Evolutionary conservation across 2,888 invertebrate species (phyloP).

Genomic region (Endomychus coccineus): DNA sequence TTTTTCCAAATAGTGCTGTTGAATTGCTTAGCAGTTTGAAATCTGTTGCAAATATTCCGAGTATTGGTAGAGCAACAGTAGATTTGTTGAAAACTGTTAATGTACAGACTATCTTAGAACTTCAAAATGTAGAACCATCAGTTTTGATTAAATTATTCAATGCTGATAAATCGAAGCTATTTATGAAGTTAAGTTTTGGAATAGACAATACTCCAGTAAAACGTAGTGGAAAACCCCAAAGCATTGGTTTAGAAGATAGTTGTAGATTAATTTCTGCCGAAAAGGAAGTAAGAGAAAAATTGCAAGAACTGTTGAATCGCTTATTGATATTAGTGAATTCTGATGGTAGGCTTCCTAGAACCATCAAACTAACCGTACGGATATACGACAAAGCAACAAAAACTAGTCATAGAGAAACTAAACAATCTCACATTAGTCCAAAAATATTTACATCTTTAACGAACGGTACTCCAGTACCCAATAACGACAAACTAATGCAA

Average conservation of each 20-base stretch:
- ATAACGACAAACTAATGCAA: constrained; percentile 58
- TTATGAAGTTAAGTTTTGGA: constrained; percentile 67
- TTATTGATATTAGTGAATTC: constrained; percentile 64
- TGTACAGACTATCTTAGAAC: constrained; percentile 58
- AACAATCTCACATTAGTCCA: constrained; percentile 65
- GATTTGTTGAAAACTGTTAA: constrained; percentile 58
- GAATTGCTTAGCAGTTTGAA: constrained; percentile 59
- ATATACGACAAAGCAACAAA: constrained; percentile 62
- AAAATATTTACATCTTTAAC: constrained; percentile 49
- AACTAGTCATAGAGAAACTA: constrained; percentile 64
- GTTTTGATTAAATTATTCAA: constrained; percentile 53
- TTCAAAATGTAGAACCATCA: constrained; percentile 56
- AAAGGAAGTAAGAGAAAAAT: constrained; percentile 66
- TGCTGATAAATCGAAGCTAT: constrained; percentile 58
- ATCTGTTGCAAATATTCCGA: constrained; percentile 60
- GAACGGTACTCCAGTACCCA: constrained; percentile 40
- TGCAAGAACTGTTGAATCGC: constrained; percentile 60
- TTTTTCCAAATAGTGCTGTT: constrained; percentile 62
- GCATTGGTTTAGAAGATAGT: constrained; percentile 73
- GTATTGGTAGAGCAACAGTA: constrained; percentile 66
- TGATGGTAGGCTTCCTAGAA: constrained; percentile 71
- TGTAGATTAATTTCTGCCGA: constrained; percentile 66
- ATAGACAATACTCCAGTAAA: constrained; percentile 66
- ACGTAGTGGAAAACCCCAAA: constrained; percentile 67
- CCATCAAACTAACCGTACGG: constrained; percentile 65